phyloP scores from a whole-genome alignment of 2,888 invertebrate genomes.

The Rotaria macrura region DNA sequence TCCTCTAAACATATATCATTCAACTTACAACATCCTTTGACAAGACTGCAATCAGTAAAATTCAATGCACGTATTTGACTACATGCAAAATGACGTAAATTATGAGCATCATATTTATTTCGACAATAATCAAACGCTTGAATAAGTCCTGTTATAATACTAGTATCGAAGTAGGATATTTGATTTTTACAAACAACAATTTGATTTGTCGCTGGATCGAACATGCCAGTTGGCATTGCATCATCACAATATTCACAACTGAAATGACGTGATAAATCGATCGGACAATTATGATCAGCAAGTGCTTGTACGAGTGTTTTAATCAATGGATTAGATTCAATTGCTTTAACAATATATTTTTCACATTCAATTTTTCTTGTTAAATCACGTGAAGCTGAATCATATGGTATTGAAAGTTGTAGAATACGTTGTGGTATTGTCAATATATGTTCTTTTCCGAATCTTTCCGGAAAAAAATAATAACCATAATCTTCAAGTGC shows the following conservation, averaged over 20 bases:
- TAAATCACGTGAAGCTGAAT: background rate
- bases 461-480: conserved; percentile 36
- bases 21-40: background rate
- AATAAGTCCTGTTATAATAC: conserved; percentile 17
- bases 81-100: conserved; percentile 32
- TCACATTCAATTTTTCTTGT: background rate
- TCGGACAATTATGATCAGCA: background rate
- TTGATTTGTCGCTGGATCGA: conserved; percentile 72
- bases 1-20: background rate
- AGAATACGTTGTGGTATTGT: background rate
- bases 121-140: conserved; percentile 34
- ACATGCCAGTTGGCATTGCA: conserved; percentile 71
- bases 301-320: background rate
- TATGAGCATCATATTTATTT: conserved; percentile 26
- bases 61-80: conserved; percentile 25
- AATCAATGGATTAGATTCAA: background rate
- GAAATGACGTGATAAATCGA: conserved; percentile 60
- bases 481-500: conserved; percentile 37
- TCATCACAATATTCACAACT: conserved; percentile 78
- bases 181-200: conserved; percentile 43
- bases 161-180: background rate
- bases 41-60: background rate
- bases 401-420: background rate
- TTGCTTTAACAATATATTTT: background rate
- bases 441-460: conserved; percentile 23